phyloP scores from a whole-genome alignment of 2,888 invertebrate genomes.

The Subacronicta megacephala region DNA sequence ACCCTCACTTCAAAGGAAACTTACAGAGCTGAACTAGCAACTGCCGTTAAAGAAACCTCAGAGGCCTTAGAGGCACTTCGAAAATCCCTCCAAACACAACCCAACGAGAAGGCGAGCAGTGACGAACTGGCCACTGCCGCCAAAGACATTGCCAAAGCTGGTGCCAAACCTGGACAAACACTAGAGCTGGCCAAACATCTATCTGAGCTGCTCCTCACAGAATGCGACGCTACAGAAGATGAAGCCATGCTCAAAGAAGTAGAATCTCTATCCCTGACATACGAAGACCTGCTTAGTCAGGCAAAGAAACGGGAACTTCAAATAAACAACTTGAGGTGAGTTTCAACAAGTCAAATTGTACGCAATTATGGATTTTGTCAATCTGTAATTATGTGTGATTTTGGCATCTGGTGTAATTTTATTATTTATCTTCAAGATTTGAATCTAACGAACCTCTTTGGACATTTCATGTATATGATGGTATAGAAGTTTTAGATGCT shows the following conservation, averaged over 20 bases:
- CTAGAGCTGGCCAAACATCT: slow-evolving; percentile 95
- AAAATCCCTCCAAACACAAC: slow-evolving; percentile 80
- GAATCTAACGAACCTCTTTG: slow-evolving; percentile 46
- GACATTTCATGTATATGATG: slow-evolving; percentile 57
- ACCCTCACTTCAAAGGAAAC: slow-evolving; percentile 96
- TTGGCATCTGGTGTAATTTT: slow-evolving; percentile 48
- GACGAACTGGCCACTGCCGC: slow-evolving; percentile 91
- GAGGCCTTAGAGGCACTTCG: slow-evolving; percentile 92
- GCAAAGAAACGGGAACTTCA: slow-evolving; percentile 94
- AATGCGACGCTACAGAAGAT: slow-evolving; percentile 92
- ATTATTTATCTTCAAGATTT: slow-evolving; percentile 47
- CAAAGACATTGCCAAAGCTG: slow-evolving; percentile 93
- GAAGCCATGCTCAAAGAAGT: slow-evolving; percentile 92
- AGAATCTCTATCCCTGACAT: slow-evolving; percentile 91
- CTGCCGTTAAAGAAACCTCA: slow-evolving; percentile 93
- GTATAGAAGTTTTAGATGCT: slow-evolving; percentile 16
- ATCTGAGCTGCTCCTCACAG: slow-evolving; percentile 92
- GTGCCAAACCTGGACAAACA: slow-evolving; percentile 94
- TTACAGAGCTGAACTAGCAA: slow-evolving; percentile 93
- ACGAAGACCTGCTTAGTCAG: slow-evolving; percentile 91
- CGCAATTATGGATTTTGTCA: slow-evolving; percentile 37
- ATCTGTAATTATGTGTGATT: slow-evolving; percentile 50
- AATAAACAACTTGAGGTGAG: slow-evolving; percentile 94
- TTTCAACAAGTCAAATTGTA: slow-evolving; percentile 36
- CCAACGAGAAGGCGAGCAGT: slow-evolving; percentile 86